phyloP scores from a whole-genome alignment of 2,888 invertebrate genomes.

The Drosophila differens region DNA sequence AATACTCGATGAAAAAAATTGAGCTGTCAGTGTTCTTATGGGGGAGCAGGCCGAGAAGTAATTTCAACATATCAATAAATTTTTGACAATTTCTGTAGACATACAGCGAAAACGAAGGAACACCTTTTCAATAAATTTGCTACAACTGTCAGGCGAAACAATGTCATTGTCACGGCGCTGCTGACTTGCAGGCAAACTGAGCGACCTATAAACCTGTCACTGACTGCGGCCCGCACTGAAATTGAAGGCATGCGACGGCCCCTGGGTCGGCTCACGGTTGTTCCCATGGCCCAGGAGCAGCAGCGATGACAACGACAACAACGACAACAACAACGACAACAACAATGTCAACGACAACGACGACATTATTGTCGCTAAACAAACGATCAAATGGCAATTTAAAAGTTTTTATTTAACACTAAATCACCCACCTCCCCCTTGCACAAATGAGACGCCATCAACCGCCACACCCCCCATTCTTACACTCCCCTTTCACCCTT shows the following conservation, averaged over 20 bases:
- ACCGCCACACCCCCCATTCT: conserved; percentile 1
- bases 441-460: conserved; percentile 51
- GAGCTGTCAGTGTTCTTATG: conserved; percentile 73
- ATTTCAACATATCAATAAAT: conserved; percentile 80
- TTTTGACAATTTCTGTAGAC: conserved; percentile 69
- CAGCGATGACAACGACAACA: conserved; percentile 29
- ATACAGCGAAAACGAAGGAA: conserved; percentile 55
- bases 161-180: conserved; percentile 78
- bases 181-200: conserved; percentile 43
- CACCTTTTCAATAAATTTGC: conserved; percentile 82
- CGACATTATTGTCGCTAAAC: conserved; percentile 84
- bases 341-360: conserved; percentile 53
- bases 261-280: conserved; percentile 38
- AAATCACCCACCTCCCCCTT: conserved; percentile 78
- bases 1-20: conserved; percentile 57
- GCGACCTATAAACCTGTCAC: conserved; percentile 79
- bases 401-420: conserved; percentile 82
- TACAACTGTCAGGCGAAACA: conserved; percentile 80
- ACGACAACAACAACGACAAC: conserved; percentile 22
- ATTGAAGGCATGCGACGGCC: conserved; percentile 40
- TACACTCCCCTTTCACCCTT: conserved; percentile 37
- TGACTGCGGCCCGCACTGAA: conserved; percentile 31
- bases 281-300: conserved; percentile 17
- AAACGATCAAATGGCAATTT: conserved; percentile 85
- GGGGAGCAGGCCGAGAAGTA: conserved; percentile 56